Evolutionary conservation across 2,888 invertebrate genomes (phyloP).

Genomic region (Trichopria drosophilae): DNA sequence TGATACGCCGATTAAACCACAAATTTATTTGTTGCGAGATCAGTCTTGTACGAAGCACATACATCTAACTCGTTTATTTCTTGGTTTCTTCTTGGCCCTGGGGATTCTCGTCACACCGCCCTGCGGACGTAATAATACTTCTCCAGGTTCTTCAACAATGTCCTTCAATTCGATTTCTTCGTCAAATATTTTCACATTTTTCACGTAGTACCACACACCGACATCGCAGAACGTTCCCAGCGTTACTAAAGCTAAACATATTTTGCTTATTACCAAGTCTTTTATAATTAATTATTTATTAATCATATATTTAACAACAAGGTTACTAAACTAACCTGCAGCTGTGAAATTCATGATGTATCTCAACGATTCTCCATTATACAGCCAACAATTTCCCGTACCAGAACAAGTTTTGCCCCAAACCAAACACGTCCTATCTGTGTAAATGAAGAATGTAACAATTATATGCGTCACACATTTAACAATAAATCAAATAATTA

Average conservation of each 20-base stretch:
- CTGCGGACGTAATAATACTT: constrained; percentile 41
- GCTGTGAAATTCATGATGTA: constrained; percentile 69
- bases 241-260: constrained; percentile 61
- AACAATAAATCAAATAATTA: constrained; percentile 30
- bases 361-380: constrained; percentile 68
- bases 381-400: constrained; percentile 75
- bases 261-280: background rate
- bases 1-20: too few species aligned
- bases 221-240: constrained; percentile 69
- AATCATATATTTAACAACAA: background rate
- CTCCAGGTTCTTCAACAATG: constrained; percentile 51
- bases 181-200: constrained; percentile 70
- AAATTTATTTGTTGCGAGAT: too few species aligned
- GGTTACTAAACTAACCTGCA: constrained; percentile 57
- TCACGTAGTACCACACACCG: constrained; percentile 71
- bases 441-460: constrained; percentile 26
- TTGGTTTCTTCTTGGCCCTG: too few species aligned
- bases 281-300: constrained; percentile 2
- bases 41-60: too few species aligned
- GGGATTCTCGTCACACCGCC: too few species aligned
- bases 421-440: constrained; percentile 69
- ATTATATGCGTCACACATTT: too few species aligned
- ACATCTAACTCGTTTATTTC: too few species aligned
- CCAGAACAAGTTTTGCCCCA: constrained; percentile 75
- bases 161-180: constrained; percentile 63